These are phyloP conservation scores for Aplidium turbinatum DNA, from an alignment of 23 tunicate genomes.

Conservation along the genomic window DNA sequence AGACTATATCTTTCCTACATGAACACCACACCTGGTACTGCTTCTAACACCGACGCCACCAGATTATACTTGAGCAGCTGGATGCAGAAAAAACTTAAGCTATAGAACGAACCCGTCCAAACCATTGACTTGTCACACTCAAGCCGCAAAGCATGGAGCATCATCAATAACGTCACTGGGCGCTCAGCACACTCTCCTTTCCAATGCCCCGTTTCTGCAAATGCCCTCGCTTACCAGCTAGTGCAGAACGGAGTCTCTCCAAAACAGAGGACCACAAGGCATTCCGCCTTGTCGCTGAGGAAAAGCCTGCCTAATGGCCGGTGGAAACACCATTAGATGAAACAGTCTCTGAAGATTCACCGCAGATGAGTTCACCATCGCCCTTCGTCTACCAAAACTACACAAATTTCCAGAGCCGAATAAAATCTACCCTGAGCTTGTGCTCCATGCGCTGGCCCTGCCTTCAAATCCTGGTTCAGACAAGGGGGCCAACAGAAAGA, in stretches of 20 bases:
- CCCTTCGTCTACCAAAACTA: no score
- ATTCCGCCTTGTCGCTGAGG: no score
- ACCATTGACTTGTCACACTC: slow-evolving; percentile 29
- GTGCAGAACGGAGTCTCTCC: slow-evolving; percentile 1
- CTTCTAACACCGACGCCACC: not conserved
- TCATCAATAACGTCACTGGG: slow-evolving; percentile 29
- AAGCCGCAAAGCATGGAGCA: slow-evolving; percentile 30
- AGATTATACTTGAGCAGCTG: slow-evolving; percentile 6
- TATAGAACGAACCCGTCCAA: slow-evolving; percentile 27
- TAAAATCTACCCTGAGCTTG: no score
- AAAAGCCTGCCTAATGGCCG: no score
- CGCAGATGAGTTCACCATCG: no score
- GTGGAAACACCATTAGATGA: no score
- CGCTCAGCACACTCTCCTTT: not conserved
- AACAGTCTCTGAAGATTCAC: no score
- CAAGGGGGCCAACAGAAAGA: no score
- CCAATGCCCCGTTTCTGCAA: slow-evolving; percentile 28
- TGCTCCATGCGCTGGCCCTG: no score
- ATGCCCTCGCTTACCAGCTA: slow-evolving; percentile 32
- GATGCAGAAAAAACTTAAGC: not conserved
- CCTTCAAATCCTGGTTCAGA: no score
- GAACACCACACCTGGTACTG: not conserved
- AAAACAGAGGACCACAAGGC: no score
- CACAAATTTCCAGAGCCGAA: no score
- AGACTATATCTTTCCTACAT: not conserved